Percentiles rank a stretch among this genome's conserved stretches.
Conservation (phyloP, 2,888 invertebrate genomes). For the Drepanosiphum platanoidis region DNA sequence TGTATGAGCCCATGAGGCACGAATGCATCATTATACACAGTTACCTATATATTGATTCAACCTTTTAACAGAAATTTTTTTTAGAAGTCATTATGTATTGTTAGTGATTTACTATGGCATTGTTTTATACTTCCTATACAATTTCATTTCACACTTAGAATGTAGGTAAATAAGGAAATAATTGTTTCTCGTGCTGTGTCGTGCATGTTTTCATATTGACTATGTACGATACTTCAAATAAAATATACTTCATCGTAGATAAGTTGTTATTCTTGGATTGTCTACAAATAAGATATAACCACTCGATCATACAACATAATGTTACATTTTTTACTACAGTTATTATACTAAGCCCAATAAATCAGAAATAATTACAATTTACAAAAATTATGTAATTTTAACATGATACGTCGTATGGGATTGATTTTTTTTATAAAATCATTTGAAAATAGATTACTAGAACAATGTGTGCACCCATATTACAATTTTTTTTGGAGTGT, state of each 20-base stretch:
- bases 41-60: too few relatives aligned
- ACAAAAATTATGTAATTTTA: background rate
- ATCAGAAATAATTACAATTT: background rate
- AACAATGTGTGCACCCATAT: background rate
- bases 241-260: background rate
- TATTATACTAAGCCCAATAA: too few relatives aligned
- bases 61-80: background rate
- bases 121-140: background rate
- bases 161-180: conserved; percentile 1
- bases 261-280: conserved; percentile 30
- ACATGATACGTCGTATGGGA: too few relatives aligned
- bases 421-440: background rate
- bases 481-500: background rate
- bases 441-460: background rate
- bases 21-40: too few relatives aligned
- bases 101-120: background rate
- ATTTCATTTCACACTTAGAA: background rate
- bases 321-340: background rate
- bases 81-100: background rate
- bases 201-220: background rate
- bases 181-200: background rate
- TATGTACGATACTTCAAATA: background rate
- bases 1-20: too few relatives aligned
- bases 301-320: background rate
- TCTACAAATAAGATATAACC: background rate